Conservation (phyloP, 2,797 vertebrate species). For the Petrocephalus sullivani region DNA sequence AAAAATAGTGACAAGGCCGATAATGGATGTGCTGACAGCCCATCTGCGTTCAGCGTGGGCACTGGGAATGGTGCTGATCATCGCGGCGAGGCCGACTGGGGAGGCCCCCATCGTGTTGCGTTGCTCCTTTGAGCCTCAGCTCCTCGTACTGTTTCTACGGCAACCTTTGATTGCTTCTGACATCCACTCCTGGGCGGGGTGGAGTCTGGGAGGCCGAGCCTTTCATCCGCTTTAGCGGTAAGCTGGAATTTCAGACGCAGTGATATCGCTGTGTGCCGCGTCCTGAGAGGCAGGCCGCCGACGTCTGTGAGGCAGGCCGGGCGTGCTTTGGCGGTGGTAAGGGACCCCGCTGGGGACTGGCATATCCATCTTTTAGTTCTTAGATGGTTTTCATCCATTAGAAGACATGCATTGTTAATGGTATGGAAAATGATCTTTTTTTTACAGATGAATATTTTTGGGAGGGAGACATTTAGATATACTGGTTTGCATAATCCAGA, state of each 20-base stretch:
- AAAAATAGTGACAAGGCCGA: conserved; percentile 49
- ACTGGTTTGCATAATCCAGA: background rate
- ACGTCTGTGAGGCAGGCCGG: background rate
- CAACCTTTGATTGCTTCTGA: conserved; percentile 17
- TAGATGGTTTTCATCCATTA: background rate
- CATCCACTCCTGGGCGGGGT: background rate
- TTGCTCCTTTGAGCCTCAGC: background rate
- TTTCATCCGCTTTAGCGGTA: conserved; percentile 9
- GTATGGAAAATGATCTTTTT: background rate
- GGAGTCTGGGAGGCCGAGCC: background rate
- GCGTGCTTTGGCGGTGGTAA: background rate
- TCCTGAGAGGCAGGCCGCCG: background rate
- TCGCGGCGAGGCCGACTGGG: background rate
- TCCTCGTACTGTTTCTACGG: background rate
- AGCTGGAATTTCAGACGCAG: background rate
- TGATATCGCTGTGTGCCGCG: background rate
- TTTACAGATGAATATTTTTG: background rate
- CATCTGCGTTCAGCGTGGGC: background rate
- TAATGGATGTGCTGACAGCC: conserved; percentile 55
- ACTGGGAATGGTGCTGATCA: background rate
- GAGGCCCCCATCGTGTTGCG: background rate
- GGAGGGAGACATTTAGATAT: background rate
- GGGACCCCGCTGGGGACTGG: background rate
- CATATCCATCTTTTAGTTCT: background rate
- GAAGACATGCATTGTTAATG: background rate